Evolutionary conservation across 2,797 vertebrate genomes (phyloP), one percentile per base, ranked within the genome.

Genomic region (Hydrolagus colliei): DNA sequence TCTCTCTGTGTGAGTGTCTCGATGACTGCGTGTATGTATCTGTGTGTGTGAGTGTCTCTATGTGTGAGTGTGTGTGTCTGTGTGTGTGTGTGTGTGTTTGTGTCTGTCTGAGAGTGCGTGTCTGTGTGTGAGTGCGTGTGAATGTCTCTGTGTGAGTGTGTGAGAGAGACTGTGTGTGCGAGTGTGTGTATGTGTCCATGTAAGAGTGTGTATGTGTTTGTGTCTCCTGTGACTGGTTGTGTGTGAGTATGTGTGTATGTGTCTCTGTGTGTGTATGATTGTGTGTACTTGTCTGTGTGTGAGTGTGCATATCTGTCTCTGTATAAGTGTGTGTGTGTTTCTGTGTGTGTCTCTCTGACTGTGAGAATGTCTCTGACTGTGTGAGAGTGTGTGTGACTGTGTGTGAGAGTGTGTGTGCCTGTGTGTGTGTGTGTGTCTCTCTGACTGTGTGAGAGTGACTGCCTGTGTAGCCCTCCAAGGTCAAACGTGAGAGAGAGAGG

Each of bases 361-460:
- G 73, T 76, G 73, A 8, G 73, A 8, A 18, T 22, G 73, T 7
- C 11, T 8, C 8, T 8, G 73, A 22, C 11, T 8, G 73, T 8
- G 73, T 76, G 8, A 8, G 73, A 22, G 8, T 76, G 73, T 22
- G 73, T 22, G 73, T 76, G 73, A 8, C 8, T 22, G 73, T 8
- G 73, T 8, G 73, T 8, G 73, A 22, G 73, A 22, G 73, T 8
- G 73, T 8, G 9, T 76, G 9, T 76, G 9, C 8, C n/a, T 76
- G n/a, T 76, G 73, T 22, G 73, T 76, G 73, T 76, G 73, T 22
- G 73, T 22, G 8, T 76, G 73, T 76, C n/a, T n/a, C n/a, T n/a
- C n/a, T n/a, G n/a, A n/a, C n/a, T n/a, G n/a, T n/a, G n/a, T n/a
- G n/a, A n/a, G n/a, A n/a, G n/a, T n/a, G n/a, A n/a, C n/a, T n/a